phyloP scores from a whole-genome alignment of 2,797 vertebrate species.

The Aplochiton taeniatus region DNA sequence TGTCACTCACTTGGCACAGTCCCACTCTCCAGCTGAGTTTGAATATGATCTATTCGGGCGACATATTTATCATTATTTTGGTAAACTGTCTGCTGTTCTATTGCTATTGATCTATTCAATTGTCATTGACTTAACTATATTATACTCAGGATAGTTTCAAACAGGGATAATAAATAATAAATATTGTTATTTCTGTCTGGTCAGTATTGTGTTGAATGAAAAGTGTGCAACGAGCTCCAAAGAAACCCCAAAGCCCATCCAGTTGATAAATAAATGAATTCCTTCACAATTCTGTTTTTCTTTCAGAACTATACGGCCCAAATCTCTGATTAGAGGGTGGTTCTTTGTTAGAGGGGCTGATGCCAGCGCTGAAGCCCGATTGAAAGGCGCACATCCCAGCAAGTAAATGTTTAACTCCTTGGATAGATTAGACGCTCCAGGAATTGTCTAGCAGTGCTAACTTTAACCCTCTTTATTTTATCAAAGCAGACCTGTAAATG shows the following conservation, averaged over 20 bases:
- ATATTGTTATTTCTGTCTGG: constrained; percentile 14
- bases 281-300: constrained; percentile 20
- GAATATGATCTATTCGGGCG: too few species aligned
- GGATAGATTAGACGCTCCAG: constrained; percentile 26
- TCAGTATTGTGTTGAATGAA: constrained; percentile 11
- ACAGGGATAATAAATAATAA: constrained; percentile 23
- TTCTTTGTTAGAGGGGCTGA: constrained; percentile 41
- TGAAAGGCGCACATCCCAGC: constrained; percentile 38
- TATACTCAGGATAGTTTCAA: constrained; percentile 9
- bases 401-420: constrained; percentile 50
- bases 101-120: too few species aligned
- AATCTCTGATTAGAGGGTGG: constrained; percentile 43
- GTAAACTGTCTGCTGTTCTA: too few species aligned
- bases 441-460: constrained; percentile 34
- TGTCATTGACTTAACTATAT: background rate
- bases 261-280: constrained; percentile 36
- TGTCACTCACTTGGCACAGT: too few species aligned
- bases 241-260: constrained; percentile 9
- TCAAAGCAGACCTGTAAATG: constrained; percentile 52
- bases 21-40: too few species aligned
- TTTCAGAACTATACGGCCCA: constrained; percentile 31
- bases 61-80: too few species aligned
- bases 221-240: constrained; percentile 11
- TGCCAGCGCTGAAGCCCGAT: constrained; percentile 21
- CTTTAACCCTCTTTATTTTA: constrained; percentile 49